Conservation (phyloP, 1,140 invertebrate species). For the Stratiolaelaps scimitus region DNA sequence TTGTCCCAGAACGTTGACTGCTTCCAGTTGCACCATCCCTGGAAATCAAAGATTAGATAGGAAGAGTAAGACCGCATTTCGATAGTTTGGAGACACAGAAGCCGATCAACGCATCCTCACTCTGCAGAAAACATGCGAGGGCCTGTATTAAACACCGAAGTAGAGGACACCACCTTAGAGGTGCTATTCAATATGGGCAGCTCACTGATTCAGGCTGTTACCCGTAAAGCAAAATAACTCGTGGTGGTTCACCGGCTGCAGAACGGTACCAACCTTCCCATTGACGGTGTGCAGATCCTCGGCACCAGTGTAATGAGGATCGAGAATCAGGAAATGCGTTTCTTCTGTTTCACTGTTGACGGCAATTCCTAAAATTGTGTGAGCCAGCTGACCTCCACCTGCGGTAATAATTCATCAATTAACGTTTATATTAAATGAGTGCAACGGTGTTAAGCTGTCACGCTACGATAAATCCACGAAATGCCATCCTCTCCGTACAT, state of each 20-base stretch:
- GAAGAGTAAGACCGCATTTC: background rate
- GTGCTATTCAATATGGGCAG: background rate
- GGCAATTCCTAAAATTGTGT: slow-evolving; percentile 90
- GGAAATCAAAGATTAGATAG: slow-evolving; percentile 38
- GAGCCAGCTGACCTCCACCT: slow-evolving; percentile 92
- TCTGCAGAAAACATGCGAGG: background rate
- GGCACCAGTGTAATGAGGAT: slow-evolving; percentile 88
- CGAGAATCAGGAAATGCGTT: slow-evolving; percentile 78
- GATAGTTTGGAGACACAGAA: background rate
- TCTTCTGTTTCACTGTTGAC: slow-evolving; percentile 62
- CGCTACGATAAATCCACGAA: too few species aligned
- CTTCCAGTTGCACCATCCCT: slow-evolving; percentile 94
- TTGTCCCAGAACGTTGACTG: slow-evolving; percentile 77
- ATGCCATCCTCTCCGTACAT: too few species aligned
- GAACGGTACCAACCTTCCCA: slow-evolving; percentile 40
- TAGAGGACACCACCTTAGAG: too few species aligned
- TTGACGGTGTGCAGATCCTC: slow-evolving; percentile 47
- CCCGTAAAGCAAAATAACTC: slow-evolving; percentile 1
- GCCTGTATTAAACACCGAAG: background rate
- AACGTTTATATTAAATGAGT: too few species aligned
- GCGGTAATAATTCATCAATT: too few species aligned
- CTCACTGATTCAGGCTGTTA: background rate
- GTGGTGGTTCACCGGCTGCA: background rate
- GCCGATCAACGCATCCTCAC: too few species aligned
- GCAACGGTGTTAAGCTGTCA: too few species aligned